Conservation (phyloP, 2,113 vertebrate species). For the Antechinus stuartii region DNA sequence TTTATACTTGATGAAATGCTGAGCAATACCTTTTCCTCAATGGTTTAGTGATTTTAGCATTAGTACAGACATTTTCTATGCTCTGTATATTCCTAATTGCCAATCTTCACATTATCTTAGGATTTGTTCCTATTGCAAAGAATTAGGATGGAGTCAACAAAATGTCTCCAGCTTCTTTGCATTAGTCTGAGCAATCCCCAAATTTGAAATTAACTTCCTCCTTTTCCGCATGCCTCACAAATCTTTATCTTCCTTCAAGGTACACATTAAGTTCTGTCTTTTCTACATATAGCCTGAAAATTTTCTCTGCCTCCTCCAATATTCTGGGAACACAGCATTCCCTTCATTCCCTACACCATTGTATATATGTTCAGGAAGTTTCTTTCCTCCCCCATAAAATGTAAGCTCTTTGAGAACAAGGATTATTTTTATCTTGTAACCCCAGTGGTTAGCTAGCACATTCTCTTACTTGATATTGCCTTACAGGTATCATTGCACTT, state of each 20-base stretch:
- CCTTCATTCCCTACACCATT: background rate
- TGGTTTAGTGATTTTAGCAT: background rate
- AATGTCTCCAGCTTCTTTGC: background rate
- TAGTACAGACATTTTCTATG: background rate
- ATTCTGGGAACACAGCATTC: background rate
- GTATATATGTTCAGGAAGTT: background rate
- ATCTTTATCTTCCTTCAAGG: background rate
- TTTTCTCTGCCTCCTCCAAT: background rate
- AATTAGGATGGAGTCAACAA: background rate
- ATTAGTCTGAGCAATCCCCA: background rate
- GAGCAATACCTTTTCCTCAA: background rate
- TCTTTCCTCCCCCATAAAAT: background rate
- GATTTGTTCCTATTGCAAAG: background rate
- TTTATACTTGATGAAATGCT: background rate
- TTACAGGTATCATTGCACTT: background rate
- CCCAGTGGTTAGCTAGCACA: background rate
- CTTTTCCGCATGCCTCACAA: background rate
- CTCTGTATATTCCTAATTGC: conserved; percentile 3
- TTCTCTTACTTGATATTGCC: background rate
- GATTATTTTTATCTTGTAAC: background rate
- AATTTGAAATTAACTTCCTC: background rate
- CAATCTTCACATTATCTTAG: background rate
- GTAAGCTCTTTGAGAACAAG: background rate
- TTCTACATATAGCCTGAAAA: background rate
- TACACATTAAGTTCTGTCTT: background rate